These are phyloP conservation scores for Cephalopachus bancanus DNA, from an alignment of 2,797 vertebrate genomes.

Conservation along the genomic window DNA sequence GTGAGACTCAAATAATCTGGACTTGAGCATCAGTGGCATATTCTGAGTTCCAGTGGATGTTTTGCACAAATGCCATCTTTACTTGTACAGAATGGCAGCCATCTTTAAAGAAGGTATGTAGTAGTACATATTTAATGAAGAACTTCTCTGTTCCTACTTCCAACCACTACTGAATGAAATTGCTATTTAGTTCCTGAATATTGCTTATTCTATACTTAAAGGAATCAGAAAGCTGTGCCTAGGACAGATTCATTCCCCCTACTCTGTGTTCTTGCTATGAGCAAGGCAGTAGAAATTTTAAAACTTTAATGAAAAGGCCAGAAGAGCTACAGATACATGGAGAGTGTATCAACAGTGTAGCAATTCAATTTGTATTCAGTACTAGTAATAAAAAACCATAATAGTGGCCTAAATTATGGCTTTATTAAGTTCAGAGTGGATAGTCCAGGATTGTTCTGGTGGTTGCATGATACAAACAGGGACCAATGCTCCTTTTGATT, in stretches of 20 bases:
- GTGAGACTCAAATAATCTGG: not conserved
- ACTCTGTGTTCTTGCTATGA: constrained; percentile 45
- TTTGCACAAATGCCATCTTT: constrained; percentile 30
- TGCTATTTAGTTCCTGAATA: constrained; percentile 22
- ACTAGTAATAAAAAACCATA: not conserved
- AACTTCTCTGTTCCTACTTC: constrained; percentile 1
- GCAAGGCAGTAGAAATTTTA: constrained; percentile 30
- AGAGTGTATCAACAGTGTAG: not conserved
- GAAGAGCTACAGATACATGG: not conserved
- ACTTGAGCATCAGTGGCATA: not conserved
- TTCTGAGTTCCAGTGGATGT: not conserved
- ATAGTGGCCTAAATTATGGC: not conserved
- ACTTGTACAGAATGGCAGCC: not conserved
- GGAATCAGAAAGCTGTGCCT: not conserved
- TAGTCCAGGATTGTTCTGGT: not conserved
- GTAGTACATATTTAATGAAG: not conserved
- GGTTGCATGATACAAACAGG: not conserved
- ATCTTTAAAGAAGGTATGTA: constrained; percentile 21
- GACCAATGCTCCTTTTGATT: not conserved
- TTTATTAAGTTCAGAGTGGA: constrained; percentile 45
- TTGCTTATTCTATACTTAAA: constrained; percentile 14
- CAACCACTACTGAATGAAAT: not conserved
- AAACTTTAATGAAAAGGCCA: constrained; percentile 33
- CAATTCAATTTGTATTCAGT: constrained; percentile 18
- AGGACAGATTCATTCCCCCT: not conserved